Base-by-base conservation (phyloP, 2,888 invertebrate genomes). In the Trypoxylon attenuatum region DNA sequence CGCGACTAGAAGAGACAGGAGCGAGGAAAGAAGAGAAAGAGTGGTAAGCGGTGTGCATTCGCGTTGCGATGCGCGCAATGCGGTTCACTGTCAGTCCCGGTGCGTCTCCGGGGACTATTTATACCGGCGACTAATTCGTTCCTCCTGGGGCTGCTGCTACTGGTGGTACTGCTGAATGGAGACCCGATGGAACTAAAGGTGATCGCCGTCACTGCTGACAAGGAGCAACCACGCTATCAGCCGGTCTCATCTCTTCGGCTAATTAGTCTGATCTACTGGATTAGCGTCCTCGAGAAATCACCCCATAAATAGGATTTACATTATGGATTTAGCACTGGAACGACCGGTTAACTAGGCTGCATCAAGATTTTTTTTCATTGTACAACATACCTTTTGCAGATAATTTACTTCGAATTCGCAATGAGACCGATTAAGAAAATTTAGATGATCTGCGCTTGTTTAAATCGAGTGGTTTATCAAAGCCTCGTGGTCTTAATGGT, bases 41-140 rank as follows among this genome's bases (percentile, higher is more conserved):
- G 2, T 2, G 29, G n/a, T 8, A 29, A n/a, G 6, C 1, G 6
- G 29, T 4, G n/a, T 49, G 47, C 47, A 55, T 52, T 67, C 54
- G 42, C 50, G 42, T 42, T 51, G n/a, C n/a, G n/a, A n/a, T n/a
- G n/a, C 41, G 50, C 63, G 13, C 25, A 25, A 46, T 42, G 56
- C 65, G 13, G 29, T 55, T 68, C 49, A 33, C 49, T 55, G 43
- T 68, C 63, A 27, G 38, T 18, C 33, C 19, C 29, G 1, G 10
- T n/a, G 39, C 49, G 23, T 49, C 39, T 43, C 53, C 55, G 21
- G n/a, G 47, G 53, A 73, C 77, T 79, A 79, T 79, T 79, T 79
- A 79, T 79, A 78, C 75, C 60, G 27, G 46, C 68, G 62, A 61
- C 72, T 75, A 77, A 79, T 79, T 77, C 75, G 75, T 76, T 75